Base-by-base conservation (phyloP, 1,140 invertebrate genomes). In the Dendrolimus kikuchii region DNA sequence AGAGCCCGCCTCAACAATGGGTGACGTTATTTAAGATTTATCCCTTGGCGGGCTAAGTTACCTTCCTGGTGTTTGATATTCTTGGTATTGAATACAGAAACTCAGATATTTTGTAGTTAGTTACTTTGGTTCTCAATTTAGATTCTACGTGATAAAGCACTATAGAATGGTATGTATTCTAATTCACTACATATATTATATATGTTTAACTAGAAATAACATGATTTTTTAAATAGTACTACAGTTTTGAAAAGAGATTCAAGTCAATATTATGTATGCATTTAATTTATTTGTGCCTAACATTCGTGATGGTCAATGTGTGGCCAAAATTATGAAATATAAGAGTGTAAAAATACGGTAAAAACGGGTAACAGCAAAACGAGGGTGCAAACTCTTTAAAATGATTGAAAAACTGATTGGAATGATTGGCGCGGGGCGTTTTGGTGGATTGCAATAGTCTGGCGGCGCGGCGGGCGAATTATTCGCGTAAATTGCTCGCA, bases 321-420 rank as follows among this genome's bases (percentile, higher is more conserved):
- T 37, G 41, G 43, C 54, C 51, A 36, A 42, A 40, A 36, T 44
- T 38, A 42, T 7, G 49, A 52, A 40, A 50, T 40, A 50, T 23
- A n/a, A 49, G 36, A 44, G 44, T 48, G 43, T 52, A 53, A 55
- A 45, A 55, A 46, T 43, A 40, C 56, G 46, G 50, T 44, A 53
- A 23, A 55, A 62, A 46, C 45, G 55, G 6, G 39, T 44, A 44
- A 51, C 36, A 8, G 9, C 23, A 23, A 6, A 37, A 42, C 41
- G 41, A 40, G 23, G 38, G 43, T 44, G 50, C 7, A 45, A 38
- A 38, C 7, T 41, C 53, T 50, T 53, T 59, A 59, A 67, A 71
- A 64, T 69, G 69, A 75, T 75, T 70, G 69, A 58, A 75, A 75
- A 72, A 64, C 63, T 70, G 69, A 72, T 72, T 72, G 67, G 52